These are phyloP conservation scores for Cataglyphis rosenhaueri DNA, from an alignment of 2,888 invertebrate genomes.

Conservation along the genomic window DNA sequence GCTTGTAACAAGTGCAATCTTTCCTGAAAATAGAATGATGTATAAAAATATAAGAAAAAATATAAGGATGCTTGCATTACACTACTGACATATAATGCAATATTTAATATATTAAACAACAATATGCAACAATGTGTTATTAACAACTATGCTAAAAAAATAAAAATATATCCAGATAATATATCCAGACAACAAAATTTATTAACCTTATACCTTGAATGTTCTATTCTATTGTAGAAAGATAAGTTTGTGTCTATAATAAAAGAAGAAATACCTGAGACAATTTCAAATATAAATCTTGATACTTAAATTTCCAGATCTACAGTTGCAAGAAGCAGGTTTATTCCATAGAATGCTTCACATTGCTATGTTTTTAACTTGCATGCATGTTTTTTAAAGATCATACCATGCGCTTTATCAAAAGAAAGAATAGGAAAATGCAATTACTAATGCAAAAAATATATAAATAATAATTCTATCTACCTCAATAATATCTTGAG, in stretches of 20 bases:
- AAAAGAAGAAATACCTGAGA: conserved; percentile 57
- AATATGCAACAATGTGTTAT: conserved; percentile 8
- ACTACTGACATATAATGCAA: not conserved
- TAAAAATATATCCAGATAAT: conserved; percentile 18
- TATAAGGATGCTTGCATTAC: conserved; percentile 6
- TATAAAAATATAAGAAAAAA: not conserved
- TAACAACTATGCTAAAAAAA: conserved; percentile 14
- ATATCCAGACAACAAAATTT: not conserved
- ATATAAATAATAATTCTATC: conserved; percentile 45
- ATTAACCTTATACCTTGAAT: not conserved
- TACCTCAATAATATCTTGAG: conserved; percentile 86
- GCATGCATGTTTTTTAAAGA: not conserved
- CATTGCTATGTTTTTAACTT: conserved; percentile 4
- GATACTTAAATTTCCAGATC: conserved; percentile 55
- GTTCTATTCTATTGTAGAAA: not conserved
- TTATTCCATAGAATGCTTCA: conserved; percentile 2
- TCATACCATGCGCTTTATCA: not conserved
- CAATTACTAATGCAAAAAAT: conserved; percentile 34
- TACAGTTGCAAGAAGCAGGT: conserved; percentile 18
- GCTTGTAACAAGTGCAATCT: conserved; percentile 91
- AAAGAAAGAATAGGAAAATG: not conserved
- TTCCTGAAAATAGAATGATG: conserved; percentile 85
- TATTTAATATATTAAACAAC: not conserved
- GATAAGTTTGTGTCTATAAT: not conserved
- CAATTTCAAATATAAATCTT: conserved; percentile 52